These are phyloP conservation scores for Brienomyrus brachyistius DNA, from an alignment of 2,113 vertebrate species.

Conservation along the genomic window DNA sequence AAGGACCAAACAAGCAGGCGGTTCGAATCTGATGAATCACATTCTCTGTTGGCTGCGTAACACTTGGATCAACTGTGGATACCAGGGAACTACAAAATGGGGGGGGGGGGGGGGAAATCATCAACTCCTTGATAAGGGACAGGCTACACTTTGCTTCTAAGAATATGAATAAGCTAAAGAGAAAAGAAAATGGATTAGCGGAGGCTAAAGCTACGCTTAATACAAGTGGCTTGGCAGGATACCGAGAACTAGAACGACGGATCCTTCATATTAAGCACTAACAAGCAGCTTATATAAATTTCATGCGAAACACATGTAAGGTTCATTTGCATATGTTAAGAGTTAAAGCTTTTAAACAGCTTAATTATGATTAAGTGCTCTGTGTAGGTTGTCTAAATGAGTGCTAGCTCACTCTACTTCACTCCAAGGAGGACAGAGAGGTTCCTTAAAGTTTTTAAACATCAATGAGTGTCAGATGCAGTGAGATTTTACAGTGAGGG, in stretches of 20 bases:
- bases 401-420: background rate
- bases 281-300: background rate
- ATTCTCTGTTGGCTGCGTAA: background rate
- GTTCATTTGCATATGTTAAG: conserved; percentile 1
- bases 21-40: background rate
- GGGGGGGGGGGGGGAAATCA: background rate
- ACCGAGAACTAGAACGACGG: background rate
- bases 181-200: background rate
- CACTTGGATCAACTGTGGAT: background rate
- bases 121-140: background rate
- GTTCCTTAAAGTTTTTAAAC: conserved; percentile 1
- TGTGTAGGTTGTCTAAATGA: background rate
- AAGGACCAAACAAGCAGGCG: background rate
- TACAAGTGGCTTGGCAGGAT: background rate
- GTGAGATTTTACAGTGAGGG: background rate
- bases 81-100: background rate
- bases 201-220: background rate
- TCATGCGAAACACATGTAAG: background rate
- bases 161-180: background rate
- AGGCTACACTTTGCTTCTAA: background rate
- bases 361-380: background rate
- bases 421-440: background rate
- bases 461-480: background rate
- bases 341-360: background rate
- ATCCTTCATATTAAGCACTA: background rate